A percentile compares a stretch with the other conserved stretches of the same genome.
These are phyloP conservation scores for Tachina lurida DNA, from an alignment of 2,888 invertebrate genomes.

Conservation along the genomic window DNA sequence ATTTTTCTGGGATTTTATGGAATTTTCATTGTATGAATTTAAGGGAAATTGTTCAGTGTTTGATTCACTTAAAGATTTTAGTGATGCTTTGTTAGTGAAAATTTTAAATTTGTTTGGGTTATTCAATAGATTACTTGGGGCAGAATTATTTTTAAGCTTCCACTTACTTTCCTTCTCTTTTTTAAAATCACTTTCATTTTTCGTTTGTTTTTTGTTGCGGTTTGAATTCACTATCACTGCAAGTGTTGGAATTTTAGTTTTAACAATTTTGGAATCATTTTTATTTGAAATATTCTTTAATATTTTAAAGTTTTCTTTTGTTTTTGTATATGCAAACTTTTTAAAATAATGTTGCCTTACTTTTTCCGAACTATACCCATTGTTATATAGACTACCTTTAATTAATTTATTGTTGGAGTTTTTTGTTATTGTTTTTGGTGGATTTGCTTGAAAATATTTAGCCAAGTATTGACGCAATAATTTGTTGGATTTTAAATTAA, in stretches of 20 bases:
- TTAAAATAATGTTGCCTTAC: background rate
- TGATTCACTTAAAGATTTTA: background rate
- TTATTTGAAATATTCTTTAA: background rate
- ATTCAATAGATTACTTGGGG: too few relatives aligned
- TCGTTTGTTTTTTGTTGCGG: background rate
- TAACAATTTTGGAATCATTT: background rate
- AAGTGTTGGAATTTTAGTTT: too few relatives aligned
- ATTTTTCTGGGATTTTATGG: too few relatives aligned
- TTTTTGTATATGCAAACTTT: background rate
- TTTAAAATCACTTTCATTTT: constrained; percentile 5
- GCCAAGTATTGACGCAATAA: too few relatives aligned
- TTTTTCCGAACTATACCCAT: too few relatives aligned
- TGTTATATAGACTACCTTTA: background rate
- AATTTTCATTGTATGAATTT: background rate
- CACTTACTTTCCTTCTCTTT: background rate
- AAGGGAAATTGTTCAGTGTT: background rate
- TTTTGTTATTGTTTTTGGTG: too few relatives aligned
- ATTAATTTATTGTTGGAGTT: too few relatives aligned
- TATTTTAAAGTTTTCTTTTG: background rate
- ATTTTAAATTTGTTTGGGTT: too few relatives aligned
- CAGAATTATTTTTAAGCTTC: background rate
- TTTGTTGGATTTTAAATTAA: too few relatives aligned
- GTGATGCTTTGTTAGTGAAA: background rate
- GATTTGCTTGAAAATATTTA: too few relatives aligned
- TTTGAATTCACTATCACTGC: background rate